Percentiles rank a stretch among this genome's conserved stretches.
These are phyloP conservation scores for Liparis tanakae DNA, from an alignment of 2,797 vertebrate species.

Conservation along the genomic window DNA sequence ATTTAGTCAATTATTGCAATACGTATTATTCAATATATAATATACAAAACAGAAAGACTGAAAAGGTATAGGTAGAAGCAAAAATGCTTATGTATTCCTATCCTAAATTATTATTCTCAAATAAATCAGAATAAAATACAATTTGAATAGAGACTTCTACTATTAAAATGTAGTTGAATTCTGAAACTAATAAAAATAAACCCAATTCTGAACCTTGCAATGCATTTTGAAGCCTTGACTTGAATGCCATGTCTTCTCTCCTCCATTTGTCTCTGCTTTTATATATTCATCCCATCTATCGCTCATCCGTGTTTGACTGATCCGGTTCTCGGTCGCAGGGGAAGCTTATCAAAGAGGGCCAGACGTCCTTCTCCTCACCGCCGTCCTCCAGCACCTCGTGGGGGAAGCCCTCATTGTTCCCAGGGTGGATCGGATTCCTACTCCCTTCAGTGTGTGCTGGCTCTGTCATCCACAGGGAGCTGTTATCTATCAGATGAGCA, in stretches of 20 bases:
- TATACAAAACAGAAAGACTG: too few relatives aligned
- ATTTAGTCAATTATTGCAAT: too few relatives aligned
- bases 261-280: neutral
- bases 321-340: neutral
- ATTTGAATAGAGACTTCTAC: too few relatives aligned
- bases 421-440: conserved; percentile 1
- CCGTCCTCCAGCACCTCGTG: neutral
- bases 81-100: too few relatives aligned
- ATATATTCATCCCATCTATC: neutral
- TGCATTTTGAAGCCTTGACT: neutral
- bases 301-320: neutral
- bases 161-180: too few relatives aligned
- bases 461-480: conserved; percentile 14
- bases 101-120: too few relatives aligned
- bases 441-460: neutral
- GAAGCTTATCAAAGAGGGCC: conserved; percentile 21
- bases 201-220: neutral
- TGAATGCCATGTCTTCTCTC: neutral
- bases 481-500: neutral
- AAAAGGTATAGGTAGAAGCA: too few relatives aligned
- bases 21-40: too few relatives aligned
- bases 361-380: neutral
- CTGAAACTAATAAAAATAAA: neutral
- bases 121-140: too few relatives aligned
- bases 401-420: neutral